Percentiles rank a stretch among this genome's conserved stretches.
phyloP scores from a whole-genome alignment of 2,888 invertebrate genomes.

The Marasmarcha lunaedactyla region DNA sequence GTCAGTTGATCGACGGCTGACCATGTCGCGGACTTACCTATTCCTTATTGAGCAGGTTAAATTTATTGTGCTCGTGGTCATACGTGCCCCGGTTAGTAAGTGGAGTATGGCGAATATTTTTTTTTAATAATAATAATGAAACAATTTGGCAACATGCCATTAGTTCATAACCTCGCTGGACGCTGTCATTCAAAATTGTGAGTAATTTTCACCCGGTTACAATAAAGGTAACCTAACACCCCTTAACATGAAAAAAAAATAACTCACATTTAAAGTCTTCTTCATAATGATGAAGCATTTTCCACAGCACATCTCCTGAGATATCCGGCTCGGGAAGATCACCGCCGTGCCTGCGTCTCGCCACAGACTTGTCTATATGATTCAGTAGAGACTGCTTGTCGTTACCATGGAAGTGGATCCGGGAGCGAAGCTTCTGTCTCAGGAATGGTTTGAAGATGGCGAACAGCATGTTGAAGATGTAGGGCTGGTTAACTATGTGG shows the following conservation, averaged over 20 bases:
- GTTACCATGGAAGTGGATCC: constrained; percentile 82
- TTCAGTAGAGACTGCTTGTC: constrained; percentile 72
- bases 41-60: too few species aligned
- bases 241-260: too few species aligned
- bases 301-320: constrained; percentile 73
- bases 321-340: constrained; percentile 72
- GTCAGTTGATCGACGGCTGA: neutral
- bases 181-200: too few species aligned
- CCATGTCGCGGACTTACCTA: too few species aligned
- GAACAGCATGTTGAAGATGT: constrained; percentile 87
- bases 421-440: constrained; percentile 82
- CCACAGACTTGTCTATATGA: constrained; percentile 66
- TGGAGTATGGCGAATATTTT: too few species aligned
- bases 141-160: too few species aligned
- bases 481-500: constrained; percentile 90
- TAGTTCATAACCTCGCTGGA: too few species aligned
- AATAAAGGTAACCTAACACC: too few species aligned
- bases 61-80: too few species aligned
- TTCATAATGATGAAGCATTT: constrained; percentile 76
- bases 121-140: too few species aligned
- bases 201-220: too few species aligned
- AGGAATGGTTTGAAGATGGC: constrained; percentile 90
- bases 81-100: too few species aligned
- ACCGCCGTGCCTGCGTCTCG: constrained; percentile 78
- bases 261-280: constrained; percentile 75